Evolutionary conservation across 53 echinoderm and acorn worm genomes (phyloP).

Genomic region (Zoroaster sp.): DNA sequence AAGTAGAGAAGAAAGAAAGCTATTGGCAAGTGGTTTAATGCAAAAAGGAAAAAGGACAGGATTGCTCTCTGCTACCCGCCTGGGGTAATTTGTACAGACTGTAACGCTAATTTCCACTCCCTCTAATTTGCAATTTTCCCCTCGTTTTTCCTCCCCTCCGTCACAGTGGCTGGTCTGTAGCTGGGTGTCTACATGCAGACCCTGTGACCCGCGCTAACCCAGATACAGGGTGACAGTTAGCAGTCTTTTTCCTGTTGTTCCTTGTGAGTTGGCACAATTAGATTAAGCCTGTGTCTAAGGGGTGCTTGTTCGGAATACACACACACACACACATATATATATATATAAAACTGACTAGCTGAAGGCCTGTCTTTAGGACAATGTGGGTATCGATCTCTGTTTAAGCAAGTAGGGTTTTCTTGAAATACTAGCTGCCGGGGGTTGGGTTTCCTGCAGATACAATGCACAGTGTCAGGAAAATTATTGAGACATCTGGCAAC

Average conservation of each 20-base stretch:
- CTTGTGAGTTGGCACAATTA: constrained; percentile 46
- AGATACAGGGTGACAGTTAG: constrained; percentile 43
- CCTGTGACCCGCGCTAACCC: constrained; percentile 41
- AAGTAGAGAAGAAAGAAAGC: constrained; percentile 14
- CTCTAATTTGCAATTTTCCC: constrained; percentile 52
- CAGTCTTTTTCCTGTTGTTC: constrained; percentile 48
- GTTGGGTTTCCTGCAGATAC: constrained; percentile 2
- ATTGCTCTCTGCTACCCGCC: constrained; percentile 40
- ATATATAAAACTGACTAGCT: constrained; percentile 4
- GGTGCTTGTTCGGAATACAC: background rate
- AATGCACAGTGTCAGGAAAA: background rate
- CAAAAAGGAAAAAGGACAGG: constrained; percentile 22
- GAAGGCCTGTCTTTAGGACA: constrained; percentile 31
- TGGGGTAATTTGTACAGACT: constrained; percentile 53
- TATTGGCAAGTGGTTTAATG: constrained; percentile 43
- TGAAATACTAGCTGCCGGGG: background rate
- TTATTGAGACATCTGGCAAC: background rate
- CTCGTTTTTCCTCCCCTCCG: background rate
- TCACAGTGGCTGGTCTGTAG: background rate
- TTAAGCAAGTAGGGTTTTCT: background rate
- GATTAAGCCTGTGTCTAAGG: constrained; percentile 45
- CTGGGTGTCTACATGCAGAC: background rate
- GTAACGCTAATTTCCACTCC: constrained; percentile 52
- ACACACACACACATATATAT: background rate
- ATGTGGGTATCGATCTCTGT: constrained; percentile 13